Evolutionary conservation across 2,888 invertebrate genomes (phyloP), one percentile per base, ranked within the genome.

Genomic region (Entomobrya multifasciata): DNA sequence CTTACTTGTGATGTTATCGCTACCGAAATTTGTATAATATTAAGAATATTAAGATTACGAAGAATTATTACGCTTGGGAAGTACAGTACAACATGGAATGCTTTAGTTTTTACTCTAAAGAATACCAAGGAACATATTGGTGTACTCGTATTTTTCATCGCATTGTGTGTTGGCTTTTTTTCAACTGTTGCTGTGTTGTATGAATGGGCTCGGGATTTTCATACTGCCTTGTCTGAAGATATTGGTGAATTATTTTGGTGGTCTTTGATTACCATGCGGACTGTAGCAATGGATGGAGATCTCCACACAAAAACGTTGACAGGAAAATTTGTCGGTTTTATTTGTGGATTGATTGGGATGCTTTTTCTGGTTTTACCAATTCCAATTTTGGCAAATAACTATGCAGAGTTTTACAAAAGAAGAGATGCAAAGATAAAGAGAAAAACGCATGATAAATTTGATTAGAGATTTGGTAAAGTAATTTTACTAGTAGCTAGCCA

Each of bases 341-440:
- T 65, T 20, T 65, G 65, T 13, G 65, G 65, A 10, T 20, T 65
- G 41, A 36, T 65, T 41, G 65, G 65, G 6, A 20, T 65, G 10
- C 41, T 65, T 6, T 65, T 65, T 41, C 41, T 65, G 3, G 65
- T 65, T 10, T 22, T 65, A 13, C 65, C 65, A 1, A 65, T 65
- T 36, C 65, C 65, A 8, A 65, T 65, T 2, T 36, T 65, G 30
- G 65, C 65, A n/a, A 65, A 20, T 41, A 65, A 65, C 13, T 65
- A 36, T 41, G 4, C 30, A 4, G 65, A 65, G 17, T 65, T 65
- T 41, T 65, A 65, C 20, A n/a, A 41, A 36, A 65, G n/a, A n/a
- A n/a, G n/a, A n/a, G n/a, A n/a, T n/a, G n/a, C n/a, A n/a, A n/a
- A n/a, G n/a, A n/a, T n/a, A n/a, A n/a, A n/a, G n/a, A n/a, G n/a